A percentile compares a stretch with the other conserved stretches of the same genome.
Conservation (phyloP, 1,140 invertebrate genomes). For the Temnothorax nylanderi region DNA sequence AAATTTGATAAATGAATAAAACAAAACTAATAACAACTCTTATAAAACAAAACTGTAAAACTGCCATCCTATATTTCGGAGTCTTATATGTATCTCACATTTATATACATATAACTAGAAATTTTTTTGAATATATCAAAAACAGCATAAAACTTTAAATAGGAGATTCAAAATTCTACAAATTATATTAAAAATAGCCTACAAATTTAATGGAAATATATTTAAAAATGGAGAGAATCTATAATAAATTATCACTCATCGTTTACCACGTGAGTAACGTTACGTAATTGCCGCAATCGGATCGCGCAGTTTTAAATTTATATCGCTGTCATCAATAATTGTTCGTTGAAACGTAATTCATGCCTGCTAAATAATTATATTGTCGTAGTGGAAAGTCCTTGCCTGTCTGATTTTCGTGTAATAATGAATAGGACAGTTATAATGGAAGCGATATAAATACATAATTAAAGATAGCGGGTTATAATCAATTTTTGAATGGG, state of each 20-base stretch:
- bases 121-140: too few species aligned
- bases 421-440: slow-evolving; percentile 6
- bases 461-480: slow-evolving; percentile 17
- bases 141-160: not conserved
- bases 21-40: too few species aligned
- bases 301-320: slow-evolving; percentile 13
- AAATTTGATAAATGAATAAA: too few species aligned
- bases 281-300: not conserved
- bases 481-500: slow-evolving; percentile 11
- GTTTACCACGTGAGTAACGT: not conserved
- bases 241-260: not conserved
- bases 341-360: slow-evolving; percentile 10
- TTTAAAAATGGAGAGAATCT: not conserved
- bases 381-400: slow-evolving; percentile 3
- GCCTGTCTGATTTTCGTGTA: slow-evolving; percentile 14
- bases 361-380: slow-evolving; percentile 41
- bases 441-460: slow-evolving; percentile 2
- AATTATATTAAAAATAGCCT: not conserved
- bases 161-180: not conserved
- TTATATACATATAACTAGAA: too few species aligned
- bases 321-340: slow-evolving; percentile 19
- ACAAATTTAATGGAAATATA: not conserved
- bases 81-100: too few species aligned
- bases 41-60: too few species aligned
- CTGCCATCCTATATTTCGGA: too few species aligned